Evolutionary conservation across 35 echinoderm and acorn worm genomes (phyloP), one percentile per base, ranked within the genome.

Genomic region (Eucidaris tribuloides): DNA sequence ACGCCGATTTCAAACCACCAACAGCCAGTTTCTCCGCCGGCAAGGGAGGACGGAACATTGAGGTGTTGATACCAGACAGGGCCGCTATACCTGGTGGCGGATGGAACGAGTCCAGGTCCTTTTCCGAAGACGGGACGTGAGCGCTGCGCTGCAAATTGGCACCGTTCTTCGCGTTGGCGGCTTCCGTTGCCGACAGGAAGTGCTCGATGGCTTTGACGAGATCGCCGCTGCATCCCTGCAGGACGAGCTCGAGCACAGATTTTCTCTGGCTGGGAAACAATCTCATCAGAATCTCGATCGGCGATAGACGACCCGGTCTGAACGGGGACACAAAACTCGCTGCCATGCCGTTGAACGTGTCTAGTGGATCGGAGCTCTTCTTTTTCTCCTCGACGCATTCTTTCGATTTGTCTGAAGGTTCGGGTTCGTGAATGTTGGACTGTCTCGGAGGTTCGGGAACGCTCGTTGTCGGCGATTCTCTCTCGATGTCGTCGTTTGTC

Each of bases 181-280:
- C 20, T 20, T 99, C 96, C 29, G 40, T 85, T 9, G 96, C 96
- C 18, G 91, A 90, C 29, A 99, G 77, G 46, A 99, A 99, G 65
- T 99, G 96, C 83, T 99, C 96, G 41, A 99, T 99, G 40, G 96
- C 90, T 65, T 93, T 99, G 33, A 99, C 91, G 37, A 99, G 80
- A 30, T 99, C 96, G 1, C 96, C 96, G 71, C 78, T 99, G 71
- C 96, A 99, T 11, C 96, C 96, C 61, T 99, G 96, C 14, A 99
- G 82, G 48, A 99, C 96, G 6, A 99, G 84, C 45, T 99, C 96
- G 11, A 99, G 59, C 1, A 99, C 96, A 1, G 90, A 83, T 60
- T 88, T 89, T 42, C 90, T 84, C 71, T 99, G 96, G 31, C 55
- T 80, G 6, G 96, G 93, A 76, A 99, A 99, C 39, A 99, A 46